Evolutionary conservation across 2,888 invertebrate species (phyloP), one percentile per base, ranked within the genome.

Genomic region (Rhorus exstirpatorius): DNA sequence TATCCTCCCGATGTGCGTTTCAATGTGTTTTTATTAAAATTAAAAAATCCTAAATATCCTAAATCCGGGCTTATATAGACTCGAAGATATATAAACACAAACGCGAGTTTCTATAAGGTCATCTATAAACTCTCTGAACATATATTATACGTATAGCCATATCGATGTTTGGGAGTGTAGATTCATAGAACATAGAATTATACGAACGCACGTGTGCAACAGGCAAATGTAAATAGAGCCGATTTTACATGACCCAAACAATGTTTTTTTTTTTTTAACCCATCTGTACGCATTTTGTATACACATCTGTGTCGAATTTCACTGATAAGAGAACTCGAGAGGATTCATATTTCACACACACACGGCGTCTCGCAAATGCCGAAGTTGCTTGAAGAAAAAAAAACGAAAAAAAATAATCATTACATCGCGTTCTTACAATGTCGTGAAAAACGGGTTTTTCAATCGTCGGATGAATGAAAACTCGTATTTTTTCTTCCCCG

Each of bases 131-230:
- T n/a, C n/a, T n/a, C n/a, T n/a, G n/a, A 24, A 55, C 49, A 49
- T 58, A 68, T 14, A 77, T 63, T 8, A 53, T 21, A 49, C 53
- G 44, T 68, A 44, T 26, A 44, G 24, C 31, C 21, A 55, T 41
- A 14, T 53, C 6, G 21, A 31, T 55, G 14, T 35, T 55, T n/a
- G n/a, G 53, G 41, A 46, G 38, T 55, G 68, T 17, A 17, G 8
- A 58, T 71, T 49, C 35, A 82, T 75, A 19, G 58, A 71, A 44
- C 17, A 19, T 46, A 24, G 71, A 26, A 58, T n/a, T 17, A 71
- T 35, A 67, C n/a, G 44, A 14, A 41, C 75, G 65, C 74, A 74
- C 79, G 63, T 79, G 83, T 83, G 84, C 84, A 85, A 85, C 84
- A 85, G 84, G 83, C 84, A 72, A 75, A 80, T 65, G 79, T 82